Conservation (phyloP, 2,797 vertebrate species). For the Poeciliopsis presidionis region DNA sequence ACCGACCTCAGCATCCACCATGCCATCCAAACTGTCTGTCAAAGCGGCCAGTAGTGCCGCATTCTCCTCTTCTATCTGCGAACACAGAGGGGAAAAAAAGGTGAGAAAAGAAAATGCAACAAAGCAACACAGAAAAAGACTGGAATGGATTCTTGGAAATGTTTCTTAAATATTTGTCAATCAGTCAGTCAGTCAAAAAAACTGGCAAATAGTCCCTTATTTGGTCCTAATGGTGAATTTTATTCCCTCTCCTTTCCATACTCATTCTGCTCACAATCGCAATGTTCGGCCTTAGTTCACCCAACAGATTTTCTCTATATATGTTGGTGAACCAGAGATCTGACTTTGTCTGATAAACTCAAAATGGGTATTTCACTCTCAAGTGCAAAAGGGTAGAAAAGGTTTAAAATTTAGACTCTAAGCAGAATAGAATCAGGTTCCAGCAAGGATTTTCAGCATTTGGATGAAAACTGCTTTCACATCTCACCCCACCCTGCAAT, state of each 20-base stretch:
- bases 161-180: not conserved
- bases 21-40: conserved; percentile 94
- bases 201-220: not conserved
- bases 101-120: not conserved
- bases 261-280: not conserved
- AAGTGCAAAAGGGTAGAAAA: not conserved
- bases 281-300: not conserved
- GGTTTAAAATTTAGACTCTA: not conserved
- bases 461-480: not conserved
- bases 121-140: not conserved
- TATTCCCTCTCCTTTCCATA: not conserved
- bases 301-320: not conserved
- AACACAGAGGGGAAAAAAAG: not conserved
- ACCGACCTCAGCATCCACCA: conserved; percentile 91
- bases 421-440: not conserved
- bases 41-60: conserved; percentile 95
- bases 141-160: not conserved
- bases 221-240: not conserved
- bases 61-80: conserved; percentile 93
- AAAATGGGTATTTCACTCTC: not conserved
- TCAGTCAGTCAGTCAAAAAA: not conserved
- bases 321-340: not conserved
- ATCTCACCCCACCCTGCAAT: conserved; percentile 2
- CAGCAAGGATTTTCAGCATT: not conserved
- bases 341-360: not conserved